Evolutionary conservation across 2,113 vertebrate species (phyloP).

Genomic region (Steatornis caripensis): DNA sequence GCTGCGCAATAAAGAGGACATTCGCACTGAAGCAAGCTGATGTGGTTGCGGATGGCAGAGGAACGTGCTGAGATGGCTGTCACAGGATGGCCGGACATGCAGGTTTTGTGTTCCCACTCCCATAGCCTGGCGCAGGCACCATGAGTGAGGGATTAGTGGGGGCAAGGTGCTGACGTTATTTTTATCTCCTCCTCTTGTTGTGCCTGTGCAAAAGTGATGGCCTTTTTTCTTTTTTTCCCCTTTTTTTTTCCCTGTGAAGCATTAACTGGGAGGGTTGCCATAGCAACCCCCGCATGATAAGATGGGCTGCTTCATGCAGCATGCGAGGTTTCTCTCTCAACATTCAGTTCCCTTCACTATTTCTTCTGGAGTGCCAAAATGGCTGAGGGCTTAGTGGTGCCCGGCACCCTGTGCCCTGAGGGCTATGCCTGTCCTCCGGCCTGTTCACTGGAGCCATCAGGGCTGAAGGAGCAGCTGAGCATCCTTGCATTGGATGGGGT

Average conservation of each 20-base stretch:
- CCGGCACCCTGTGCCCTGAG: background rate
- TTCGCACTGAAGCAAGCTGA: background rate
- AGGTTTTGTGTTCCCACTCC: background rate
- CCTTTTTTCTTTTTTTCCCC: background rate
- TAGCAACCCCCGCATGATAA: slow-evolving; percentile 45
- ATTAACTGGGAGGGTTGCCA: slow-evolving; percentile 58
- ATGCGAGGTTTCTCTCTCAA: background rate
- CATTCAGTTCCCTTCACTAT: background rate
- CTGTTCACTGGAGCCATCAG: background rate
- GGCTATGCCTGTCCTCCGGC: background rate
- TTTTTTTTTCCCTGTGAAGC: background rate
- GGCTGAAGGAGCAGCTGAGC: background rate
- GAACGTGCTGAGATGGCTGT: background rate
- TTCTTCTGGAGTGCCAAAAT: background rate
- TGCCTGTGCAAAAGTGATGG: slow-evolving; percentile 34
- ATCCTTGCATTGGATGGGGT: background rate
- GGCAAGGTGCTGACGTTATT: background rate
- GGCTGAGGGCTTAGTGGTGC: background rate
- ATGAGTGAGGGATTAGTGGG: background rate
- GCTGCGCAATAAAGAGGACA: background rate
- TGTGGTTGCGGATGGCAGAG: background rate
- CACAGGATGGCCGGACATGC: background rate
- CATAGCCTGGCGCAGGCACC: background rate
- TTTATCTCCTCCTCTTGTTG: background rate
- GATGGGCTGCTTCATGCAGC: slow-evolving; percentile 20